Base-by-base conservation (phyloP, 2,797 vertebrate species). In the Meda fulgida region DNA sequence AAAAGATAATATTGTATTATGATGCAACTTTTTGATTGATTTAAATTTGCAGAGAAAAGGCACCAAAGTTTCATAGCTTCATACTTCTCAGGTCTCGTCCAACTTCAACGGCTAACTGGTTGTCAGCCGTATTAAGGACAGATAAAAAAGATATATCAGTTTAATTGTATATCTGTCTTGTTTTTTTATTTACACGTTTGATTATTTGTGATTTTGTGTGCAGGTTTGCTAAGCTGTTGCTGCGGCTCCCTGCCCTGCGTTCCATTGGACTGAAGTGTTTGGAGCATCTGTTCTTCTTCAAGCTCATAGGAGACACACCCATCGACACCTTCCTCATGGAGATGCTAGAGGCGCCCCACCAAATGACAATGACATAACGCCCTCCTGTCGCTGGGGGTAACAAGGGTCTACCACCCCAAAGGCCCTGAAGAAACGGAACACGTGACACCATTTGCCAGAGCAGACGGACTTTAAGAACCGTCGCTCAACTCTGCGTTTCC, bases 251-350 rank as follows among this genome's bases (percentile, higher is more conserved):
- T 0, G 98, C 98, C 1, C 96, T 99, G 75, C 97, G 98, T 7
- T 99, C 98, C 90, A 99, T 99, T 10, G 98, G 98, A 85, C 96
- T 99, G 58, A 99, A 99, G 94, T 99, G 98, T 94, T 94, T 99
- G 92, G 98, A 99, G 92, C 98, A 99, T 89, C 95, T 99, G 80
- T 99, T 99, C 94, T 99, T 99, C 94, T 99, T 99, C 95, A 99
- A 99, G 91, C 97, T 99, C 92, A 99, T 99, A 87, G 98, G 98
- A 0, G 98, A 99, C 95, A 99, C 98, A 5, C 98, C 98, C 53
- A 99, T 99, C 7, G 98, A 99, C 96, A 99, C 98, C 92, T 99
- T 99, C 94, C 93, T 99, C 91, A 99, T 99, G 98, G 98, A 99
- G 93, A 99, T 99, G 98, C 96, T 99, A 92, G 98, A 99, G 91